Percentiles rank a stretch among this genome's conserved stretches.
These are phyloP conservation scores for Xiphophorus maculatus DNA, from an alignment of 2,113 vertebrate genomes.

Conservation along the genomic window DNA sequence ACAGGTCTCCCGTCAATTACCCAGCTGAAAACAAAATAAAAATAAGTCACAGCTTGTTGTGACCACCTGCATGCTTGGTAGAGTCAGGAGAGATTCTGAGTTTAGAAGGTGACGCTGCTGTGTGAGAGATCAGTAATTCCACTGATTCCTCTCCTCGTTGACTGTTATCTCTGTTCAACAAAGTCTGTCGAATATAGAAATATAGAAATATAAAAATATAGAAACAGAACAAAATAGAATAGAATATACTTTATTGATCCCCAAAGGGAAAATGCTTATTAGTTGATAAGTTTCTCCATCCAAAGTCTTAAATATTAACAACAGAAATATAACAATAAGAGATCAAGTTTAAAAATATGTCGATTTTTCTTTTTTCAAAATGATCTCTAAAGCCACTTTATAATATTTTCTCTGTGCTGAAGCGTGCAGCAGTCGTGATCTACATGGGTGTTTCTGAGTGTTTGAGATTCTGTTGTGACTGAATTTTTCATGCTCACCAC, in stretches of 20 bases:
- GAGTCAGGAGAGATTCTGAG: conserved; percentile 9
- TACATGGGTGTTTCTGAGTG: background rate
- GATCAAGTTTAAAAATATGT: too few relatives aligned
- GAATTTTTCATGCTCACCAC: conserved; percentile 65
- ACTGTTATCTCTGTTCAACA: too few relatives aligned
- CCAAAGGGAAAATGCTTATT: too few relatives aligned
- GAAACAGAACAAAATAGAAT: too few relatives aligned
- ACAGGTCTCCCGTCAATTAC: background rate
- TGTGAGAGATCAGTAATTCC: conserved; percentile 26
- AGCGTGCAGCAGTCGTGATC: background rate
- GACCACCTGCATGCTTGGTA: conserved; percentile 7
- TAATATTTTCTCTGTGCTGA: background rate
- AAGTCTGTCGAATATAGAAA: too few relatives aligned
- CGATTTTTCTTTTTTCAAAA: background rate
- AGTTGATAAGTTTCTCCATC: too few relatives aligned
- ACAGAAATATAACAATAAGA: too few relatives aligned
- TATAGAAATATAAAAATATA: background rate
- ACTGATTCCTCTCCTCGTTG: conserved; percentile 32
- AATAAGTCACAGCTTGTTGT: background rate
- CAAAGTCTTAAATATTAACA: too few relatives aligned
- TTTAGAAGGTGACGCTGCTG: conserved; percentile 1
- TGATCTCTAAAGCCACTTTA: background rate
- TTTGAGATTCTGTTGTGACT: conserved; percentile 33
- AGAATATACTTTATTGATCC: too few relatives aligned
- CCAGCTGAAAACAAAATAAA: background rate